phyloP scores from a whole-genome alignment of 1,140 invertebrate genomes.

The Phymorhynchus buccinoides region DNA sequence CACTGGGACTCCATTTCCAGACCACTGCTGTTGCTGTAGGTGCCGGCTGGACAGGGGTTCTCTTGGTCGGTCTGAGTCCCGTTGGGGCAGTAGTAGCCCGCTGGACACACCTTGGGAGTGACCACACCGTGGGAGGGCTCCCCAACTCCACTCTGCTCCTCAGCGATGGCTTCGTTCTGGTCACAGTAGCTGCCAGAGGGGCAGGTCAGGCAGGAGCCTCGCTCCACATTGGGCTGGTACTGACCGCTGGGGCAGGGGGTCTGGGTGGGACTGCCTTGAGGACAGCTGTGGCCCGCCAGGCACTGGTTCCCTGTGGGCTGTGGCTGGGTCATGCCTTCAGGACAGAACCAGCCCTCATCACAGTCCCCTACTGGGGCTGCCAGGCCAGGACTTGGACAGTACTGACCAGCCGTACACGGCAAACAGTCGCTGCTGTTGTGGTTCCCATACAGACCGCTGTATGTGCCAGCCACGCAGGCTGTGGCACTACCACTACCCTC shows the following conservation, averaged over 20 bases:
- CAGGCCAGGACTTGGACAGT: slow-evolving; percentile 65
- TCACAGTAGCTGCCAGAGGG: slow-evolving; percentile 69
- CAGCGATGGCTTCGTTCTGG: slow-evolving; percentile 67
- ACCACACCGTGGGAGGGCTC: slow-evolving; percentile 69
- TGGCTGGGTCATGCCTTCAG: slow-evolving; percentile 64
- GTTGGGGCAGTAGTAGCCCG: slow-evolving; percentile 69
- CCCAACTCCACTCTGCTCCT: slow-evolving; percentile 66
- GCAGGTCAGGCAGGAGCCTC: slow-evolving; percentile 63
- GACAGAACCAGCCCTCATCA: slow-evolving; percentile 69
- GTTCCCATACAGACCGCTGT: slow-evolving; percentile 60
- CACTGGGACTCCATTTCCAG: slow-evolving; percentile 64
- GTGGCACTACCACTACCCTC: slow-evolving; percentile 58
- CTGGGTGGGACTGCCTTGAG: slow-evolving; percentile 62
- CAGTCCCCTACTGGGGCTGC: slow-evolving; percentile 63
- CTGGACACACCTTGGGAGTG: slow-evolving; percentile 67
- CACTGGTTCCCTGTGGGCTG: slow-evolving; percentile 68
- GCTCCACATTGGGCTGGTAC: slow-evolving; percentile 64
- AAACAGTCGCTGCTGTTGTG: slow-evolving; percentile 66
- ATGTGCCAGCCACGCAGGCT: slow-evolving; percentile 62
- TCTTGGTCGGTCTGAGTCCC: slow-evolving; percentile 62
- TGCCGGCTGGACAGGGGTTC: slow-evolving; percentile 68
- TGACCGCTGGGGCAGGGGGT: slow-evolving; percentile 66
- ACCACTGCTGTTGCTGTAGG: slow-evolving; percentile 66
- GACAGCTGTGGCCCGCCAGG: slow-evolving; percentile 68
- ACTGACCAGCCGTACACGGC: slow-evolving; percentile 68